These are phyloP conservation scores for Spinibarbus caldwelli DNA, from an alignment of 2,797 vertebrate species.

Conservation along the genomic window DNA sequence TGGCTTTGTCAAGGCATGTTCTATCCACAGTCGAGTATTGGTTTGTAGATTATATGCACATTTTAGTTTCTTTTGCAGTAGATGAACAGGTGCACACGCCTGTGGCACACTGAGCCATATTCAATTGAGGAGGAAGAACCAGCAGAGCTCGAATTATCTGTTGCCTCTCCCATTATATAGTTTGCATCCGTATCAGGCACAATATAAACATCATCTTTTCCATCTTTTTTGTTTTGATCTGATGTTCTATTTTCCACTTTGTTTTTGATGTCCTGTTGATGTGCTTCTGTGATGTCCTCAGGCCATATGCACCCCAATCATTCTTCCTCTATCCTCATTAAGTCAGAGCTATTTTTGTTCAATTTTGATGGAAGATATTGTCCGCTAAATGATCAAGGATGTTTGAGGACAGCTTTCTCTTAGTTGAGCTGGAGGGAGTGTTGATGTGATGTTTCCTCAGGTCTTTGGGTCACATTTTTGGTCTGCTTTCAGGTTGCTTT, in stretches of 20 bases:
- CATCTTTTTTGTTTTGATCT: background rate
- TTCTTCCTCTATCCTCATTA: constrained; percentile 10
- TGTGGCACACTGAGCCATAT: background rate
- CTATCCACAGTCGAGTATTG: background rate
- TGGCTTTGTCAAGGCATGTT: constrained; percentile 14
- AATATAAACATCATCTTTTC: background rate
- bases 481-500: background rate
- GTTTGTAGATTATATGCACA: background rate
- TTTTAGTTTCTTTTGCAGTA: background rate
- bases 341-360: background rate
- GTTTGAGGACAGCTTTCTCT: background rate
- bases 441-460: background rate
- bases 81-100: background rate
- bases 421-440: background rate
- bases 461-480: background rate
- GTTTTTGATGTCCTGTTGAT: background rate
- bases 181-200: background rate
- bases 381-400: background rate
- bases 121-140: constrained; percentile 12
- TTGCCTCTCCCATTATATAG: background rate
- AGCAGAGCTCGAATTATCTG: constrained; percentile 6
- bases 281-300: background rate
- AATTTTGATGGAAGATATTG: constrained; percentile 1
- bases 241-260: background rate
- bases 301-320: background rate